These are phyloP conservation scores for Drosophila rellima DNA, from an alignment of 2,888 invertebrate species.

Conservation along the genomic window DNA sequence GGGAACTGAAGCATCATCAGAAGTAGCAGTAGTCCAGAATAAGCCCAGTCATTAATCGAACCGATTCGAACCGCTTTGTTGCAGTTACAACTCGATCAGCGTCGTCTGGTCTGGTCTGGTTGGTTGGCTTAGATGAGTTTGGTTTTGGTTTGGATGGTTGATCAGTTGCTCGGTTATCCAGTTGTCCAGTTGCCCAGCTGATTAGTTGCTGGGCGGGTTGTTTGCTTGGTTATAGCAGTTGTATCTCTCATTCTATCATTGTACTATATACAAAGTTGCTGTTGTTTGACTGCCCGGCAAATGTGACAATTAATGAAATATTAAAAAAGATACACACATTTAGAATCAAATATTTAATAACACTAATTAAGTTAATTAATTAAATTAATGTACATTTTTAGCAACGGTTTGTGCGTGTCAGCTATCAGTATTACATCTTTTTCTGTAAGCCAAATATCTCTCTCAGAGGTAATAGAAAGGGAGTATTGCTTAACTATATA, in stretches of 20 bases:
- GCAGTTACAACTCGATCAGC: conserved; percentile 71
- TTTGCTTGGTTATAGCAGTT: conserved; percentile 9
- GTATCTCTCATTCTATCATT: neutral
- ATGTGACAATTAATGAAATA: conserved; percentile 55
- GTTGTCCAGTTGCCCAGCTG: conserved; percentile 6
- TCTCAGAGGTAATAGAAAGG: neutral
- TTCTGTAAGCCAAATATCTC: neutral
- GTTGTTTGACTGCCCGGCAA: conserved; percentile 16
- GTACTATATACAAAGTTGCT: neutral
- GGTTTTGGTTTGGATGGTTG: no score
- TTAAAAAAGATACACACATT: conserved; percentile 29
- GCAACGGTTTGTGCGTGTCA: neutral
- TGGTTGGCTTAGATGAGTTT: conserved; percentile 11
- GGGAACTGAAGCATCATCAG: conserved; percentile 40
- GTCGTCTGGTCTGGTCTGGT: conserved; percentile 60
- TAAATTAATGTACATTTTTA: conserved; percentile 20
- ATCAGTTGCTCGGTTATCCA: conserved; percentile 18
- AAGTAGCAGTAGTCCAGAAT: no score
- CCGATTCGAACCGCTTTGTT: conserved; percentile 63
- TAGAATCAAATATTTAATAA: conserved; percentile 56
- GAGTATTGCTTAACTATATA: neutral
- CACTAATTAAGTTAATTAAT: conserved; percentile 55
- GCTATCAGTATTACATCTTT: conserved; percentile 6
- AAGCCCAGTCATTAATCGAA: conserved; percentile 43
- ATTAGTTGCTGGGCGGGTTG: conserved; percentile 31